Base-by-base conservation (phyloP, 2,888 invertebrate genomes). In the Drosophila rubida region DNA sequence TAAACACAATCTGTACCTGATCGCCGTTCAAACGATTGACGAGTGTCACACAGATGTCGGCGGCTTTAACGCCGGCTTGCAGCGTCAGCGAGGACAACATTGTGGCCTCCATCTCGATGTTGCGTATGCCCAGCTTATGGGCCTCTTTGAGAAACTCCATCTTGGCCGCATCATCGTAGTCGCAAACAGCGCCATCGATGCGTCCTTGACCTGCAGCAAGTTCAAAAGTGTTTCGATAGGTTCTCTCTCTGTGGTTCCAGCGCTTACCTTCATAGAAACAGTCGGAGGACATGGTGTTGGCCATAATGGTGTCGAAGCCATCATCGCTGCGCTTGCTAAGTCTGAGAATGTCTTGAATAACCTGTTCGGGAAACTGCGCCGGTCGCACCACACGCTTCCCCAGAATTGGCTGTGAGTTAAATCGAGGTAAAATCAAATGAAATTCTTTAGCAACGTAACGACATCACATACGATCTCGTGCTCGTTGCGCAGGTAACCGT, bases 31-130 rank as follows among this genome's bases (percentile, higher is more conserved):
- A 91, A 16, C 96, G 93, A 90, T 97, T 93, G 2, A 97, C 69
- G 0, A 96, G 83, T 0, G 96, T 94, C 0, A 96, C 95, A 86
- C 96, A 96, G 0, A 96, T 93, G 37, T 95, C 94, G 0, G 94
- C 95, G 0, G 95, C 94, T 73, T 93, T 92, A 0, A 96, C 91
- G 0, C 94, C 94, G 0, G 95, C 94, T 69, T 94, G 93, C 46
- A 93, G 92, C 4, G 95, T 95, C 50, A 95, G 89, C 0, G 96
- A 95, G 0, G 95, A 93, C 81, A 96, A 95, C 37, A 95, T 95
- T 0, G 95, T 93, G 0, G 95, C 94, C 89, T 96, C 96, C 96
- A 96, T 96, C 90, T 96, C 96, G 51, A 96, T 95, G 87, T 96
- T 96, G 42, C 93, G 93, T 0, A 96, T 94, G 0, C 95, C 95